Evolutionary conservation across 2,888 invertebrate species (phyloP), one percentile per base, ranked within the genome.

Genomic region (Hedychridium roseum): DNA sequence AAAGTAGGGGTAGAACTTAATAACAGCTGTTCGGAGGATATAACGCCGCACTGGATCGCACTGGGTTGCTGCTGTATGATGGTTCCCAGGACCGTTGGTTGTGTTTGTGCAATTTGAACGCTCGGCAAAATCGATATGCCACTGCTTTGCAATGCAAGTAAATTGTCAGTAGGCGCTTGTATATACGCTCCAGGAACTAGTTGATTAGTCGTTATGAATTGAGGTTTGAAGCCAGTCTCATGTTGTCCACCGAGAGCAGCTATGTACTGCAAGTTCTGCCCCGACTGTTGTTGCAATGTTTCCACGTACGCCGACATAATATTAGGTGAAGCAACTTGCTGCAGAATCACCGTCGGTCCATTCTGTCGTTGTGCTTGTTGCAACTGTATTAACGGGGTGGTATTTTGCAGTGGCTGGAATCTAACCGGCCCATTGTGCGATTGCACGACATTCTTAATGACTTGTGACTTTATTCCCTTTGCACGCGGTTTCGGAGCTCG

Each of bases 241-340:
- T 74, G 73, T 72, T 86, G 86, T 3, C 87, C 86, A 0, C 85
- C 83, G 50, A 88, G 84, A 0, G 90, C 86, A 6, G 90, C 86
- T 34, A 91, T 87, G 65, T 91, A 91, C 67, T 91, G 91, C 76
- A 91, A 82, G 70, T 88, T 88, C 72, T 88, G 88, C 47, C 85
- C 85, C 44, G 87, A 84, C 59, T 87, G 86, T 65, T 88, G 88
- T 38, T 88, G 88, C 58, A 88, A 81, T 0, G 87, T 83, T 68
- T 89, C 88, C 2, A 89, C 86, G 75, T 88, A 88, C 1, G 79
- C 71, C 1, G 87, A 86, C 81, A 86, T 82, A 27, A 86, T 81
- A 43, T 83, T 84, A 44, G 85, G 84, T 3, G 80, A 76, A 2
- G 86, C 78, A 6, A 87, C 81, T 66, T 88, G 88, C 70, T 89